Base-by-base conservation (phyloP, 2,888 invertebrate genomes). In the Sarcophaga caerulescens region DNA sequence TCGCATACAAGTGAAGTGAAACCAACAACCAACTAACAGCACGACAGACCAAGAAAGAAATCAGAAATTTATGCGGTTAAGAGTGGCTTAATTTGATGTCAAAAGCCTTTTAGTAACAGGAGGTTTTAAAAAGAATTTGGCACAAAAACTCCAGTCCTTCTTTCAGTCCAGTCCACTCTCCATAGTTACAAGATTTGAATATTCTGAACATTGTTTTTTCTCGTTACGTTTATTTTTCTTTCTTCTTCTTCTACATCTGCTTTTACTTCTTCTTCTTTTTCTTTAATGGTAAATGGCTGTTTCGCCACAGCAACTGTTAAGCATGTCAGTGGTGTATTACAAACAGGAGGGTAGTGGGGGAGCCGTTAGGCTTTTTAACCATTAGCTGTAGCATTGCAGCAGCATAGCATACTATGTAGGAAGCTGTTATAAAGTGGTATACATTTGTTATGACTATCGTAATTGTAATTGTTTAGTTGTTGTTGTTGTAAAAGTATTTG, bases 71-170 rank as follows among this genome's bases (percentile, higher is more conserved):
- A 63, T 47, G 14, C 45, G 17, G 52, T 52, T 14, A 52, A 52
- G 17, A 73, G 73, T 86, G 85, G 69, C 77, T 86, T 84, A 77
- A 84, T 85, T 83, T 83, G 68, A 83, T 86, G 77, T 80, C 77
- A 77, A 85, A 85, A 77, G 68, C 73, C 80, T 84, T 77, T 17
- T 68, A 80, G 78, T 63, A 78, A 78, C 83, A 78, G 68, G 14
- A 78, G 83, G 23, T 68, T 68, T 44, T 14, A 57, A 25, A 60
- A 62, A 14, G 17, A 71, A 60, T 65, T 76, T 77, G 77, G 63
- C 35, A 77, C 79, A 59, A 59, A 52, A 52, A 52, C 4, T 14
- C 4, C 52, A 52, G 5, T 14, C 52, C 52, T 52, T 12, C 14
- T 52, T 17, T 11, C 10, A 52, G 52, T 52, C 52, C 52, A 52